Evolutionary conservation across 2,797 vertebrate species (phyloP).

Genomic region (Phalloptychus januarius): DNA sequence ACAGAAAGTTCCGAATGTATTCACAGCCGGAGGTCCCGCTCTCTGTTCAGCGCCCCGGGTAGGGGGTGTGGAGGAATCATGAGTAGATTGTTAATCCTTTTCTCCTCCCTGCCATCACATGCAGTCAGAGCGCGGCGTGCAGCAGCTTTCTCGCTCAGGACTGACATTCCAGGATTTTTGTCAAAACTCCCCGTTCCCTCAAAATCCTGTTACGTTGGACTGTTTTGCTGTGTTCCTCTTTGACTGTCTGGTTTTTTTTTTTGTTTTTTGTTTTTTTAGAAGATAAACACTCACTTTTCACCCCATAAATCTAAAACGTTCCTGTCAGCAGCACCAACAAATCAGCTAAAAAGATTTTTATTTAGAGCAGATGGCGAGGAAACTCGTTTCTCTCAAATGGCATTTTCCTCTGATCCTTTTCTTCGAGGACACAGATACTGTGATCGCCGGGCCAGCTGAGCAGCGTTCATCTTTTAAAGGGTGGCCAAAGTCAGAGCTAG

Average conservation of each 20-base stretch:
- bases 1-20: constrained; percentile 56
- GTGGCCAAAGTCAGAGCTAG: constrained; percentile 44
- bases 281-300: neutral
- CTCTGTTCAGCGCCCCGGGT: constrained; percentile 6
- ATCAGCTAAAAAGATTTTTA: neutral
- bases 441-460: constrained; percentile 49
- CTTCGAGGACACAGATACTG: constrained; percentile 12
- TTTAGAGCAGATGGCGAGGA: neutral
- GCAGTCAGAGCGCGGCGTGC: constrained; percentile 55
- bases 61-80: neutral
- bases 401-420: neutral
- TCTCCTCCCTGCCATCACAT: constrained; percentile 62
- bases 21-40: constrained; percentile 39
- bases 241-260: neutral
- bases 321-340: neutral
- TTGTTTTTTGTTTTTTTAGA: too few relatives aligned
- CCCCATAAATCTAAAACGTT: neutral
- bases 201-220: constrained; percentile 13
- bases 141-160: constrained; percentile 64
- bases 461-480: constrained; percentile 29
- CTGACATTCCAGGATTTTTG: constrained; percentile 68
- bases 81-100: constrained; percentile 61
- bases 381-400: neutral
- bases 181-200: constrained; percentile 46
- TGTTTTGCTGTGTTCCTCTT: neutral